Evolutionary conservation across 2,797 vertebrate genomes (phyloP).

Genomic region (Falco berigora): DNA sequence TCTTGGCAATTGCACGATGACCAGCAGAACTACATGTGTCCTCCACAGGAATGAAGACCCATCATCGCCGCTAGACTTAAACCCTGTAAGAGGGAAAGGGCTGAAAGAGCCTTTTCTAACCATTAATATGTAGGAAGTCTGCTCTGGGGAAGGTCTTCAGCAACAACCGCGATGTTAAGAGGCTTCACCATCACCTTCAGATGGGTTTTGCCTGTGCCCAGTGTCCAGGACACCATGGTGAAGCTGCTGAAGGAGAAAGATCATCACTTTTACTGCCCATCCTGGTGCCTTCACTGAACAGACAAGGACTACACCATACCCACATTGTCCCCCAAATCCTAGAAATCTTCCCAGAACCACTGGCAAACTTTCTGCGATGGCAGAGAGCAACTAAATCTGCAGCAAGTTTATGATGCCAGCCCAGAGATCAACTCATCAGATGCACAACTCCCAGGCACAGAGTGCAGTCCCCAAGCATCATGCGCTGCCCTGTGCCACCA

Average conservation of each 20-base stretch:
- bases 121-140: rapidly evolving
- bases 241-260: rapidly evolving
- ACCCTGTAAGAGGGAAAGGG: not conserved
- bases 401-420: not conserved
- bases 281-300: not conserved
- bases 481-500: not conserved
- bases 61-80: rapidly evolving
- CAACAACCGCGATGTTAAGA: rapidly evolving
- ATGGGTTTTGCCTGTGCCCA: not conserved
- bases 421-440: not conserved
- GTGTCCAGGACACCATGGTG: rapidly evolving
- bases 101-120: not conserved
- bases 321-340: not conserved
- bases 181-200: not conserved
- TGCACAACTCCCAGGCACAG: rapidly evolving
- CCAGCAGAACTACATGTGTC: not conserved
- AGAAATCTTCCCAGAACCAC: not conserved
- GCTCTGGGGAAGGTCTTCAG: not conserved
- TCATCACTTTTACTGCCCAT: not conserved
- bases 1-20: rapidly evolving
- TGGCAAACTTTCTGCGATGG: not conserved
- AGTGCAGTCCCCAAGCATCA: rapidly evolving
- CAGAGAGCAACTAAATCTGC: not conserved
- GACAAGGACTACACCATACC: not conserved
- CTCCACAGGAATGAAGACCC: not conserved